These are phyloP conservation scores for Asarcornis scutulata DNA, from an alignment of 2,113 vertebrate species.

Conservation along the genomic window DNA sequence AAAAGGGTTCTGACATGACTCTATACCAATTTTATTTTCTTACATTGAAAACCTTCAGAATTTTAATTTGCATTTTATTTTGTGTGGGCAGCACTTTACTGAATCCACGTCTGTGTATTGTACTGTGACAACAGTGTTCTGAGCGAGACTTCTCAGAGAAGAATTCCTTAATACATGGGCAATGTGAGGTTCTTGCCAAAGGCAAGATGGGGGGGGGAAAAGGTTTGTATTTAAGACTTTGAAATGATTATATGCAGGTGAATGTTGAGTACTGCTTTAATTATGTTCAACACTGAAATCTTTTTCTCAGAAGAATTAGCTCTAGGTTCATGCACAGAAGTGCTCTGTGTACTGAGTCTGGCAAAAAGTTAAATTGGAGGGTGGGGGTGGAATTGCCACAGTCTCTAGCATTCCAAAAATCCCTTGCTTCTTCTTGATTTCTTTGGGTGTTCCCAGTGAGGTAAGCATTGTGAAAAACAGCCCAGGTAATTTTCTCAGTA, in stretches of 20 bases:
- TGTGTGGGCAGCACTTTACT: background rate
- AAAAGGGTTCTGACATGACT: background rate
- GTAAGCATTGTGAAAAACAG: background rate
- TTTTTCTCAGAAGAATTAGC: background rate
- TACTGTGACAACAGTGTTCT: background rate
- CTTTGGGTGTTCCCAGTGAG: background rate
- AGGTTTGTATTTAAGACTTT: background rate
- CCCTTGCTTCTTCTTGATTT: background rate
- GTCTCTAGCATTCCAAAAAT: background rate
- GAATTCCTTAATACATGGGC: background rate
- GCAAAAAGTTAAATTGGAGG: background rate
- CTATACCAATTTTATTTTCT: background rate
- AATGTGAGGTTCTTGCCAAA: background rate
- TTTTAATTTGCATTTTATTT: background rate
- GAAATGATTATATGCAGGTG: background rate
- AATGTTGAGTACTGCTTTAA: background rate
- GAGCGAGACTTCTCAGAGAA: background rate
- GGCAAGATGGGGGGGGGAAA: background rate
- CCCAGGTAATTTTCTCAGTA: background rate
- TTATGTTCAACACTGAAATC: background rate
- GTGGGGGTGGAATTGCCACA: background rate
- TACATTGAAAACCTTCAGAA: fast-evolving
- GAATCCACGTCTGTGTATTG: background rate
- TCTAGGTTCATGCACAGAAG: background rate
- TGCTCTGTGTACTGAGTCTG: background rate